phyloP scores from a whole-genome alignment of 2,888 invertebrate species.

The Phortica okadai region DNA sequence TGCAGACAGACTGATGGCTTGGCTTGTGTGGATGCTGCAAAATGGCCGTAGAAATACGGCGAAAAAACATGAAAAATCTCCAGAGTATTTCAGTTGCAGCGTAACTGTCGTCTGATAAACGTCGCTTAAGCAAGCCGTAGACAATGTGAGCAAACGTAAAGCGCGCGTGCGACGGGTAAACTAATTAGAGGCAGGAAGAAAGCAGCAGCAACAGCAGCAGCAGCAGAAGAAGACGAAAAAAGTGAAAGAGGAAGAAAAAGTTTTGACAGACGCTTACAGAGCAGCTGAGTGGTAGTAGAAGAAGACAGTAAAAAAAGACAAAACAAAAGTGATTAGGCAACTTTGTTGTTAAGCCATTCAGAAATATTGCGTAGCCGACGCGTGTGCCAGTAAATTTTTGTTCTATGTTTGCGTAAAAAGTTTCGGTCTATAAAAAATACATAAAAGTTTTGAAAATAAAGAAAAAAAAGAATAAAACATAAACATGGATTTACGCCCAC shows the following conservation, averaged over 20 bases:
- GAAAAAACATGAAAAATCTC: slow-evolving; percentile 44
- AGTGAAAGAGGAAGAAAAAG: not conserved
- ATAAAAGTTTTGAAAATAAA: not conserved
- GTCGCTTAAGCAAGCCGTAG: slow-evolving; percentile 46
- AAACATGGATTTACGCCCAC: slow-evolving; percentile 72
- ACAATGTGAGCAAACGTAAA: not conserved
- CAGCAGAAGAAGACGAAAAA: not conserved
- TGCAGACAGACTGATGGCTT: slow-evolving; percentile 42
- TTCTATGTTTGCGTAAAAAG: not conserved
- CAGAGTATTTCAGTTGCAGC: slow-evolving; percentile 57
- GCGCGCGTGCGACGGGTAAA: not conserved
- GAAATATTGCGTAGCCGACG: slow-evolving; percentile 18
- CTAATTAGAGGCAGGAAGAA: not conserved
- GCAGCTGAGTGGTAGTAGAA: not conserved
- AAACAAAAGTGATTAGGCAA: slow-evolving; percentile 17
- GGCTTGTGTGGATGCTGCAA: slow-evolving; percentile 38
- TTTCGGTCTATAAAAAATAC: not conserved
- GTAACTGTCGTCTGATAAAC: slow-evolving; percentile 67
- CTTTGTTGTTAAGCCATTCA: not conserved
- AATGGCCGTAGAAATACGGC: slow-evolving; percentile 57
- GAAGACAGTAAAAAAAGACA: slow-evolving; percentile 10
- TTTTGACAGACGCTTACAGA: no score
- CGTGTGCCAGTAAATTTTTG: not conserved
- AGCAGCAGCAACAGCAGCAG: not conserved
- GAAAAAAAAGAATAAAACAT: not conserved